These are phyloP conservation scores for Bufotes viridis DNA, from an alignment of 2,797 vertebrate genomes.

Conservation along the genomic window DNA sequence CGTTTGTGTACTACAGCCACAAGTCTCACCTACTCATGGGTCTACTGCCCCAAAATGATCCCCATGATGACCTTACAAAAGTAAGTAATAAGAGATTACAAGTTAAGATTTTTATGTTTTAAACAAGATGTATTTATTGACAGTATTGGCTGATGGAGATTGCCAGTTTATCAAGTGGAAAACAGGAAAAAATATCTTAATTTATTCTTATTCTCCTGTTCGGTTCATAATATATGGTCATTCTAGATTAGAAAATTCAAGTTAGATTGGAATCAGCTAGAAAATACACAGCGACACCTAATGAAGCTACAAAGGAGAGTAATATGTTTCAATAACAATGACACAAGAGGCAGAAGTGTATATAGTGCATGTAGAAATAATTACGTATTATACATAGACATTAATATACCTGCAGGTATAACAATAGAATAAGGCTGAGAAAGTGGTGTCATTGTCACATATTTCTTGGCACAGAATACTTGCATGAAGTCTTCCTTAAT, in stretches of 20 bases:
- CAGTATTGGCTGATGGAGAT: neutral
- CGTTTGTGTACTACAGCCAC: no score
- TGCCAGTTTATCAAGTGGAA: neutral
- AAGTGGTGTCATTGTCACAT: neutral
- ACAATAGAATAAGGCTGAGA: constrained; percentile 12
- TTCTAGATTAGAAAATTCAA: constrained; percentile 30
- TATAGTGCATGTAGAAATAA: constrained; percentile 9
- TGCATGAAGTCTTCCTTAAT: constrained; percentile 1
- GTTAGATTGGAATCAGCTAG: neutral
- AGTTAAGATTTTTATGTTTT: neutral
- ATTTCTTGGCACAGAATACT: constrained; percentile 25
- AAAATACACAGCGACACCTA: neutral
- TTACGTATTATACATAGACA: constrained; percentile 1
- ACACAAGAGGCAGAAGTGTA: neutral
- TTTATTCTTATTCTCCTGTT: neutral
- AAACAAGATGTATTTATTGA: constrained; percentile 3
- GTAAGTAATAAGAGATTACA: neutral
- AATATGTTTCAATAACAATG: neutral
- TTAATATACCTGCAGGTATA: neutral
- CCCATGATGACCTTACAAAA: no score
- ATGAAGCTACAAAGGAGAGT: neutral
- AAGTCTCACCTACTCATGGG: no score
- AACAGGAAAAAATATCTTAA: neutral
- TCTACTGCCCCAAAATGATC: no score
- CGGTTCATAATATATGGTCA: neutral